These are phyloP conservation scores for Micropoecilia bifurca DNA, from an alignment of 2,797 vertebrate genomes.

Conservation along the genomic window DNA sequence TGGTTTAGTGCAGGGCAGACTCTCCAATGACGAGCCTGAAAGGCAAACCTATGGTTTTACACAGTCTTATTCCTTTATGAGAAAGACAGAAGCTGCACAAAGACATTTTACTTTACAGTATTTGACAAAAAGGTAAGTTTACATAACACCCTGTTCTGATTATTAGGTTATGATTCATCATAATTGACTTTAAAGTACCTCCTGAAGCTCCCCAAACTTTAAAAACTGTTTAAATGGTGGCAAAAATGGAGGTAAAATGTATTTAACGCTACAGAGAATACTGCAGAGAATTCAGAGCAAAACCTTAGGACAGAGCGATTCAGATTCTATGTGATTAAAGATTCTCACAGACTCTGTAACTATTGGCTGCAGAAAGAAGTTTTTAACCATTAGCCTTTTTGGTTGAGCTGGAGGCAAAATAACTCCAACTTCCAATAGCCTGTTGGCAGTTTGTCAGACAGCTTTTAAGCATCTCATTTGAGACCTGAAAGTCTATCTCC, in stretches of 20 bases:
- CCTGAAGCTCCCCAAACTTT: not conserved
- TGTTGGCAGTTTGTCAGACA: not conserved
- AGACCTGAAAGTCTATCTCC: not conserved
- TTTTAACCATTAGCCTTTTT: not conserved
- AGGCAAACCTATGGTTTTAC: not conserved
- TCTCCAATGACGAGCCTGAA: not conserved
- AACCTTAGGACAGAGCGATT: not conserved
- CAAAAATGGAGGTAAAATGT: not conserved
- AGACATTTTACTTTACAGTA: not conserved
- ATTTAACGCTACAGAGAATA: not conserved
- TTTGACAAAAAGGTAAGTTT: not conserved
- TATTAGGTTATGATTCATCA: not conserved
- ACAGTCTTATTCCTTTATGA: not conserved
- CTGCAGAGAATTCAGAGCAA: not conserved
- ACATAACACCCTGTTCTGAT: not conserved
- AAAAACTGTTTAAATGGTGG: not conserved
- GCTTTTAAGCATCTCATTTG: not conserved
- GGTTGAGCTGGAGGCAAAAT: not conserved
- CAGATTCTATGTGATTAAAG: not conserved
- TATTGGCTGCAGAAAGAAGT: not conserved
- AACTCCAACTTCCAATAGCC: slow-evolving; percentile 2
- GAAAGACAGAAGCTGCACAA: not conserved
- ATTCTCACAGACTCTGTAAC: not conserved
- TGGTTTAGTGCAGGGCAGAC: not conserved
- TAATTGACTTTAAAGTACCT: no score